phyloP scores from a whole-genome alignment of 2,797 vertebrate genomes.

The Macrochelys suwanniensis region DNA sequence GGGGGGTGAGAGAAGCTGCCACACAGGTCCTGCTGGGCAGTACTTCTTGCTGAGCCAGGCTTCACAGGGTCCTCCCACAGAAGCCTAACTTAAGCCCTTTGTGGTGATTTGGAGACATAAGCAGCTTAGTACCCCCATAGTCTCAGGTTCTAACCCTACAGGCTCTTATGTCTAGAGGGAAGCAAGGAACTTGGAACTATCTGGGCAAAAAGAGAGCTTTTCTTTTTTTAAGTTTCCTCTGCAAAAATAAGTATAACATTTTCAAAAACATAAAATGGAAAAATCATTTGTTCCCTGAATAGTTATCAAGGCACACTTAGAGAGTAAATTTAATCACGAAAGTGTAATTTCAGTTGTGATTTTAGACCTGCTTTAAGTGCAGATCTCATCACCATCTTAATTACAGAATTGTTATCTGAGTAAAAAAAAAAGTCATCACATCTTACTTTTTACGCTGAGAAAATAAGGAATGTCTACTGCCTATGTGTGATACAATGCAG shows the following conservation, averaged over 20 bases:
- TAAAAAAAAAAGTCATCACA: neutral
- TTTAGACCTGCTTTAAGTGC: neutral
- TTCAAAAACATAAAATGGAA: neutral
- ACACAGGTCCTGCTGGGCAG: neutral
- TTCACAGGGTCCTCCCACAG: neutral
- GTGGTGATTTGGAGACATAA: neutral
- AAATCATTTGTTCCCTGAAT: neutral
- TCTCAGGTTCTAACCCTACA: neutral
- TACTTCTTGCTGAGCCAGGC: neutral
- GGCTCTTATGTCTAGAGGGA: neutral
- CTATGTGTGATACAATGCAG: conserved; percentile 2
- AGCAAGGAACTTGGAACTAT: neutral
- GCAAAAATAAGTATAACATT: neutral
- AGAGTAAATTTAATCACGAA: neutral
- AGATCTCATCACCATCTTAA: neutral
- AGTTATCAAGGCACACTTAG: neutral
- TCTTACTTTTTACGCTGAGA: neutral
- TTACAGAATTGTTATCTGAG: neutral
- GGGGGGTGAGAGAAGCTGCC: neutral
- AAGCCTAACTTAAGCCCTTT: neutral
- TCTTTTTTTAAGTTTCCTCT: neutral
- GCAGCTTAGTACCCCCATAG: neutral
- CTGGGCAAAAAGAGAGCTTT: neutral
- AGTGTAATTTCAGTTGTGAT: neutral
- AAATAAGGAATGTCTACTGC: neutral